phyloP scores from a whole-genome alignment of 2,113 vertebrate species.

The Melierax canorus region DNA sequence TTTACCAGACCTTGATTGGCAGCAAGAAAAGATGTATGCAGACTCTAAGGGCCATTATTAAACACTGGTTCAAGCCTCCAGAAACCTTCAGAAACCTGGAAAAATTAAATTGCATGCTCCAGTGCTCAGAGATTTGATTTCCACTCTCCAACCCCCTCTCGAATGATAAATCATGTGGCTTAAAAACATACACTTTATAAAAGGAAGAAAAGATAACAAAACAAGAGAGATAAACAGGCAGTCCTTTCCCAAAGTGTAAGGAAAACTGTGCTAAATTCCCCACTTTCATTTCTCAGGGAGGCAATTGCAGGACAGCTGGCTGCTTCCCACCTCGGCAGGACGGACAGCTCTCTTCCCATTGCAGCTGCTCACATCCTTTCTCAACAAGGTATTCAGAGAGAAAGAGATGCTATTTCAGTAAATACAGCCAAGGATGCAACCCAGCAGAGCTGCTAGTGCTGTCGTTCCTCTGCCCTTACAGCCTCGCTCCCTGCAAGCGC shows the following conservation, averaged over 20 bases:
- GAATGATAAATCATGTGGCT: not conserved
- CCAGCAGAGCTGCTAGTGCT: not conserved
- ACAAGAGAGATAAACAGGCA: not conserved
- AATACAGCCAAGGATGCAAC: not conserved
- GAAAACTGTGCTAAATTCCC: not conserved
- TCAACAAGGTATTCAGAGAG: fast-evolving
- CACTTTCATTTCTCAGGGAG: not conserved
- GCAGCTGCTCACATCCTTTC: not conserved
- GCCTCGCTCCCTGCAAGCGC: fast-evolving
- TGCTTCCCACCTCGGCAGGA: too few species aligned
- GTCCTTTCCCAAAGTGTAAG: not conserved
- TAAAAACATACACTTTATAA: not conserved
- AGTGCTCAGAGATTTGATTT: not conserved
- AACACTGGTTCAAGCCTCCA: not conserved
- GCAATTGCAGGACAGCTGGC: not conserved
- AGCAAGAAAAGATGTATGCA: not conserved
- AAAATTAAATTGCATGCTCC: not conserved
- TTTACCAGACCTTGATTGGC: not conserved
- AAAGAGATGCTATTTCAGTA: not conserved
- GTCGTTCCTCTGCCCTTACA: not conserved
- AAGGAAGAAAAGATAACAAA: not conserved
- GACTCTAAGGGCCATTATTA: not conserved
- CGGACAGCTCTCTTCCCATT: not conserved
- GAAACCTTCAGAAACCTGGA: not conserved
- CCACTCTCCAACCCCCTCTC: not conserved